Conservation (phyloP, 2,888 invertebrate species). For the Digitonthophagus gazella region DNA sequence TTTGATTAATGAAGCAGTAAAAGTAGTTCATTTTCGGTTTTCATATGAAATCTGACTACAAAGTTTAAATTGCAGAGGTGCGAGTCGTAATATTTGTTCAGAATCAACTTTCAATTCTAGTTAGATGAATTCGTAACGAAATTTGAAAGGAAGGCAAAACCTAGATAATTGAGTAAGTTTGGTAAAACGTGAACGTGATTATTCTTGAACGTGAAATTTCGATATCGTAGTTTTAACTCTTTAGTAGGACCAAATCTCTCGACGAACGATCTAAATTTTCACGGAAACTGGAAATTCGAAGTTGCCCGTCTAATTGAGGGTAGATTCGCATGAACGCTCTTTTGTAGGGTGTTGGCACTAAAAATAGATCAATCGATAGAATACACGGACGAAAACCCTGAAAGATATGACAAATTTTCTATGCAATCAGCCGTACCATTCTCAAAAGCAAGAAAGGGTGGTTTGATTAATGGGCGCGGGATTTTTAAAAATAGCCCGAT, state of each 20-base stretch:
- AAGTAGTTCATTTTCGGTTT: not conserved
- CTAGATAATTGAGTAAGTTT: not conserved
- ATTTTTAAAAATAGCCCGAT: not conserved
- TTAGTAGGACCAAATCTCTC: too few relatives aligned
- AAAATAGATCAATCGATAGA: not conserved
- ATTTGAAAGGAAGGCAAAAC: not conserved
- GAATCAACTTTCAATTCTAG: too few relatives aligned
- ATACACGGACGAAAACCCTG: not conserved
- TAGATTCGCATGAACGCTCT: not conserved
- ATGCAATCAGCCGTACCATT: not conserved
- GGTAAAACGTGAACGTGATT: not conserved
- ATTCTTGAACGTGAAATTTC: too few relatives aligned
- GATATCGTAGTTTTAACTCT: too few relatives aligned
- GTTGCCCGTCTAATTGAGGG: not conserved
- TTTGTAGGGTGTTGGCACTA: not conserved
- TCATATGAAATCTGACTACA: not conserved
- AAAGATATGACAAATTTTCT: not conserved
- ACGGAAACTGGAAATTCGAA: not conserved
- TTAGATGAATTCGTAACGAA: not conserved
- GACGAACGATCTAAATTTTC: too few relatives aligned
- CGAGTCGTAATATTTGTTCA: not conserved
- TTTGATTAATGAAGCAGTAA: not conserved
- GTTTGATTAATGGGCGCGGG: not conserved
- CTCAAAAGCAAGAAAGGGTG: not conserved
- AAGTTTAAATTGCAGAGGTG: not conserved